Conservation (phyloP, 2,888 invertebrate genomes). For the Colostygia pectinataria region DNA sequence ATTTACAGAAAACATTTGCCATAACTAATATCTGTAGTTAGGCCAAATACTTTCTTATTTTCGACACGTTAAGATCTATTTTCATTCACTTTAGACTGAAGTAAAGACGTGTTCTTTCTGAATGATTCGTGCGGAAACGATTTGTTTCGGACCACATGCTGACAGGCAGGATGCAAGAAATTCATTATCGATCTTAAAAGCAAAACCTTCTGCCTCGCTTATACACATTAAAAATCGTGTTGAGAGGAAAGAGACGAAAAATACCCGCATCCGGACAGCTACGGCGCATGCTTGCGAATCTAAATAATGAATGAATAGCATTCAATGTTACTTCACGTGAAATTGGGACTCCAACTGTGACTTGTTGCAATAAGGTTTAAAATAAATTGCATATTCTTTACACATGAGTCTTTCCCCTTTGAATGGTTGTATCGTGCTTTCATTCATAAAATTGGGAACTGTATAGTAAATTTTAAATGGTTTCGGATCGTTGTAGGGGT, state of each 20-base stretch:
- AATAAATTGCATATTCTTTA: conserved; percentile 13
- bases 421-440: conserved; percentile 11
- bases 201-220: conserved; percentile 43
- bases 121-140: conserved; percentile 64
- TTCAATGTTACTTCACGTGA: neutral
- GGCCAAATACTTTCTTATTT: conserved; percentile 25
- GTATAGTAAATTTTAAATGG: conserved; percentile 14
- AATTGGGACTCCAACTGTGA: conserved; percentile 19
- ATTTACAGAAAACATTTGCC: conserved; percentile 32
- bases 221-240: conserved; percentile 2
- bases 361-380: accelerated
- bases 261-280: conserved; percentile 48
- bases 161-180: conserved; percentile 76
- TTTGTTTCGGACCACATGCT: conserved; percentile 77
- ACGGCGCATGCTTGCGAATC: conserved; percentile 51
- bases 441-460: conserved; percentile 23
- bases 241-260: conserved; percentile 40
- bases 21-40: conserved; percentile 31
- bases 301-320: conserved; percentile 16
- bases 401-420: conserved; percentile 8
- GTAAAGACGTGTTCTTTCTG: conserved; percentile 15
- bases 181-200: conserved; percentile 75
- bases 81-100: conserved; percentile 10
- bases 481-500: neutral
- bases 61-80: neutral